phyloP scores from a whole-genome alignment of 2,113 vertebrate genomes.

The Zeus faber region DNA sequence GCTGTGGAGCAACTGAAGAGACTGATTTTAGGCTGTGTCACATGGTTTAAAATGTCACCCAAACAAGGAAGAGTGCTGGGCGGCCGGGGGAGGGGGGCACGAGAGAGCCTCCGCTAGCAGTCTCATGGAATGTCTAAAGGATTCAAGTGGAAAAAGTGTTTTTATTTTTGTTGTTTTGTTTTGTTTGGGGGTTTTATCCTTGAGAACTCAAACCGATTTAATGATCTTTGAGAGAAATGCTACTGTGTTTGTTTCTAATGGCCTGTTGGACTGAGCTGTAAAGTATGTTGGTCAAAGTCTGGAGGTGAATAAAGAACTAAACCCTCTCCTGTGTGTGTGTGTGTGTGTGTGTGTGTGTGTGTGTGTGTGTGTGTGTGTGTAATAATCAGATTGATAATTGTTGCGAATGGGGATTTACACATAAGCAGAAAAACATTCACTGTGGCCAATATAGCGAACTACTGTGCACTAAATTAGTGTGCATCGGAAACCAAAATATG shows the following conservation, averaged over 20 bases:
- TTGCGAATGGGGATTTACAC: no score
- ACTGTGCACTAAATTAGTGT: no score
- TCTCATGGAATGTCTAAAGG: no score
- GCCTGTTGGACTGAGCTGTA: not conserved
- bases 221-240: no score
- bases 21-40: slow-evolving; percentile 51
- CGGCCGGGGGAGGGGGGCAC: no score
- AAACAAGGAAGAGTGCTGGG: slow-evolving; percentile 37
- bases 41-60: slow-evolving; percentile 50
- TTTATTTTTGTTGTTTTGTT: slow-evolving; percentile 9
- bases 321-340: slow-evolving; percentile 11
- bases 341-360: not conserved
- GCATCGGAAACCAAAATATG: no score
- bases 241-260: no score
- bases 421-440: no score
- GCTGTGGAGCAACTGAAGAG: slow-evolving; percentile 68
- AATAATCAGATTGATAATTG: not conserved
- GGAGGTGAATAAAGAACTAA: slow-evolving; percentile 51
- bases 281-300: slow-evolving; percentile 23
- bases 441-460: no score
- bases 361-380: not conserved
- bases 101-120: no score
- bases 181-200: no score
- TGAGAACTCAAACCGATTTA: no score
- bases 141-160: slow-evolving; percentile 13